Evolutionary conservation across 2,113 vertebrate species (phyloP), one percentile per base, ranked within the genome.

Genomic region (Hymenochirus boettgeri): DNA sequence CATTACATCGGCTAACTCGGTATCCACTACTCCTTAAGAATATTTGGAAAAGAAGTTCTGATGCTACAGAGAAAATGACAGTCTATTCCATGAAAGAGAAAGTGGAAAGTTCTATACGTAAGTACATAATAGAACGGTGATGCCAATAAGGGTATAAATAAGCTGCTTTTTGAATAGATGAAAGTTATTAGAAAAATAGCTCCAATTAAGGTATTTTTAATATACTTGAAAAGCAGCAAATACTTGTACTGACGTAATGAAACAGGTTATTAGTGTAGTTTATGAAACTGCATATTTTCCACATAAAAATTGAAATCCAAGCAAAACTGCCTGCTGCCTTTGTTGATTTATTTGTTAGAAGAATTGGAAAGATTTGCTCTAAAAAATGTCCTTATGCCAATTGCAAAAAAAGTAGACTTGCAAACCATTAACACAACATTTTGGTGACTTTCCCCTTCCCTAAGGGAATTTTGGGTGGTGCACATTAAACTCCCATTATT

Each of bases 11-110:
- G 57, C 73, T 96, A 19, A 96, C 85, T 0, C 80, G 83, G 8
- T 94, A 95, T 65, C 92, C 93, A 0, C 80, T 95, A 55, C 65
- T 99, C 75, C 59, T 95, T 64, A 85, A 86, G 77, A 97, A 90
- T 57, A 85, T 96, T n/a, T 92, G 87, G 39, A 92, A 88, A 74
- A 85, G 83, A 59, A 89, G 86, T 56, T 65, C 65, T 25, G 73
- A 74, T 0, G 61, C 85, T 39, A 77, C 65, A 1, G 90, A 93
- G 75, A 81, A 79, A 65, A 50, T 52, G 27, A 64, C 76, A n/a
- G 76, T 94, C 74, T 82, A 83, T 62, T 73, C 75, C 2, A 77
- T 94, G 66, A 88, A 90, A 45, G 88, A 93, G 21, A 89, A 86
- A 64, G 91, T 95, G 81, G 92, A 98, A 62, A 89, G 77, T 17